A percentile compares a stretch with the other conserved stretches of the same genome.
These are phyloP conservation scores for Helicoverpa armigera DNA, from an alignment of 1,140 invertebrate species.

Conservation along the genomic window DNA sequence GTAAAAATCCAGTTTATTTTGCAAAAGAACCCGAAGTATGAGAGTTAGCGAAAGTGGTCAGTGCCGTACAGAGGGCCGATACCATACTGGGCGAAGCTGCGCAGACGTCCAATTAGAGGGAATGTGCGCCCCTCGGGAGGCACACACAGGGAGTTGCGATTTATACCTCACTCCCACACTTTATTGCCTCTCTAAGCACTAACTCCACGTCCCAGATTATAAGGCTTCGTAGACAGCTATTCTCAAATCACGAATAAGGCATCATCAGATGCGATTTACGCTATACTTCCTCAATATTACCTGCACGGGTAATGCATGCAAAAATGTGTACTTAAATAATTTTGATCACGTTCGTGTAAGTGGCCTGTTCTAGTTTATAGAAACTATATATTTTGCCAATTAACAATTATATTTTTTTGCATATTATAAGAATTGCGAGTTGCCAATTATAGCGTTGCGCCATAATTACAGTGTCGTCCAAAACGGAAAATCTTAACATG, in stretches of 20 bases:
- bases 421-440: neutral
- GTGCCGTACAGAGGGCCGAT: slow-evolving; percentile 63
- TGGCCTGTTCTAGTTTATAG: neutral
- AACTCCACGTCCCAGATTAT: slow-evolving; percentile 40
- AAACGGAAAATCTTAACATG: slow-evolving; percentile 9
- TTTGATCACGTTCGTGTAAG: slow-evolving; percentile 5
- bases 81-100: slow-evolving; percentile 71
- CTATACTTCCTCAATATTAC: slow-evolving; percentile 8
- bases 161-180: slow-evolving; percentile 50
- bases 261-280: slow-evolving; percentile 22
- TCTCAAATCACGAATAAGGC: slow-evolving; percentile 35
- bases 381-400: neutral
- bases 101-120: slow-evolving; percentile 82
- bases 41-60: slow-evolving; percentile 72
- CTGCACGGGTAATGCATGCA: neutral
- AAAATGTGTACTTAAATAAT: neutral
- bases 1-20: slow-evolving; percentile 44
- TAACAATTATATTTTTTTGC: neutral
- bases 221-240: slow-evolving; percentile 24
- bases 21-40: slow-evolving; percentile 55
- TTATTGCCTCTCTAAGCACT: slow-evolving; percentile 44
- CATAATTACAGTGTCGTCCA: slow-evolving; percentile 23
- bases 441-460: neutral
- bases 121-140: slow-evolving; percentile 71
- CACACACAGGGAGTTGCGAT: slow-evolving; percentile 69